These are phyloP conservation scores for Shargacucullia verbasci DNA, from an alignment of 2,888 invertebrate genomes.

Conservation along the genomic window DNA sequence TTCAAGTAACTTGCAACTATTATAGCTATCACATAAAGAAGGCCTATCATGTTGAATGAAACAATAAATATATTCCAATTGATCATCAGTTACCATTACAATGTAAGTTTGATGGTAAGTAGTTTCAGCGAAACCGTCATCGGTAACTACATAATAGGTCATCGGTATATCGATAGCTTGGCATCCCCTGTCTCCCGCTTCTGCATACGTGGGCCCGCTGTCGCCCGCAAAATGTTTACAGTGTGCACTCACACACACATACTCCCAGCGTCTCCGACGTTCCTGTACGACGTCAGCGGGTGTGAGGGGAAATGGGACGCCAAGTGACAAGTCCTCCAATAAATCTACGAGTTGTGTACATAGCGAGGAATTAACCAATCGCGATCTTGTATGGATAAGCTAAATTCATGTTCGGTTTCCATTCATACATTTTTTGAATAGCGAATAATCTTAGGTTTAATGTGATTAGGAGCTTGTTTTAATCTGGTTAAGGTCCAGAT, in stretches of 20 bases:
- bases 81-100: slow-evolving; percentile 36
- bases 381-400: slow-evolving; percentile 12
- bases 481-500: too few species aligned
- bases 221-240: too few species aligned
- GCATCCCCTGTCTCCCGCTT: too few species aligned
- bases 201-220: too few species aligned
- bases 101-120: slow-evolving; percentile 9
- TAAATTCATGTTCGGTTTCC: slow-evolving; percentile 13
- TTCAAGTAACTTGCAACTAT: slow-evolving; percentile 10
- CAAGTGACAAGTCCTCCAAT: slow-evolving; percentile 4
- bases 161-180: too few species aligned
- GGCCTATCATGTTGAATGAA: slow-evolving; percentile 32
- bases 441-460: slow-evolving; percentile 19
- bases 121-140: slow-evolving; percentile 4
- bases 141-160: too few species aligned
- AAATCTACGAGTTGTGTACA: slow-evolving; percentile 12
- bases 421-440: slow-evolving; percentile 35
- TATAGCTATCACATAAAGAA: slow-evolving; percentile 22
- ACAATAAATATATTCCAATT: slow-evolving; percentile 45
- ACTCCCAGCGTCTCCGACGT: too few species aligned
- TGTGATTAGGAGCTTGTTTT: too few species aligned
- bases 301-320: too few species aligned
- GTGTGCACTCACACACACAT: too few species aligned
- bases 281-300: too few species aligned
- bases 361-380: slow-evolving; percentile 12